phyloP scores from a whole-genome alignment of 1,140 invertebrate genomes.

The Saxidomus purpurata region DNA sequence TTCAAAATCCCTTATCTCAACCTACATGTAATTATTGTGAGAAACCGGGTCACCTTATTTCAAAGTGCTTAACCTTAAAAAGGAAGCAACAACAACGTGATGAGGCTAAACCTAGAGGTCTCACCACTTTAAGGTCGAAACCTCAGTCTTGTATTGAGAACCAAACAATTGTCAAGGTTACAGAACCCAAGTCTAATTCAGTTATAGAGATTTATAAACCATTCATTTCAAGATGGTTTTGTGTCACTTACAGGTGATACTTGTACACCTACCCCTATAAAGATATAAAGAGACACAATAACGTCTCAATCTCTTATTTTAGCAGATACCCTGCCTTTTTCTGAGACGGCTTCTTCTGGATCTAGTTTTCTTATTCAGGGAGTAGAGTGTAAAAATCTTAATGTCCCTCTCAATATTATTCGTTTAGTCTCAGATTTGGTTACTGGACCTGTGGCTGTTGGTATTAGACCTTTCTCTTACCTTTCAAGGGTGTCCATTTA shows the following conservation, averaged over 20 bases:
- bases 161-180: not conserved
- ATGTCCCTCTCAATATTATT: constrained; percentile 62
- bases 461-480: constrained; percentile 58
- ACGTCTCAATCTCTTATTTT: constrained; percentile 39
- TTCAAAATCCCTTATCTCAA: constrained; percentile 38
- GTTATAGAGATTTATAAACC: constrained; percentile 38
- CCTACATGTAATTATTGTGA: constrained; percentile 32
- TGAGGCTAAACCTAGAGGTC: constrained; percentile 28
- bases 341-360: constrained; percentile 36
- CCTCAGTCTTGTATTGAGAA: constrained; percentile 32
- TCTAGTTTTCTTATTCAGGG: constrained; percentile 24
- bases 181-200: constrained; percentile 24
- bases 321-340: constrained; percentile 40
- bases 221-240: constrained; percentile 38
- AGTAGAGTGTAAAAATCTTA: constrained; percentile 28
- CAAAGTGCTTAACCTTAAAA: constrained; percentile 28
- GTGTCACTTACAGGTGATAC: constrained; percentile 31
- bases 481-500: constrained; percentile 65
- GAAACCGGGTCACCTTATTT: constrained; percentile 19
- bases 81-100: constrained; percentile 37
- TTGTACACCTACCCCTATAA: constrained; percentile 10
- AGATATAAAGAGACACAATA: constrained; percentile 16
- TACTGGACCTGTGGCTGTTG: constrained; percentile 59
- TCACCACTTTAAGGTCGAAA: constrained; percentile 26
- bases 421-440: constrained; percentile 55